Evolutionary conservation across 2,797 vertebrate species (phyloP).

Genomic region (Catostomus latipinnis): DNA sequence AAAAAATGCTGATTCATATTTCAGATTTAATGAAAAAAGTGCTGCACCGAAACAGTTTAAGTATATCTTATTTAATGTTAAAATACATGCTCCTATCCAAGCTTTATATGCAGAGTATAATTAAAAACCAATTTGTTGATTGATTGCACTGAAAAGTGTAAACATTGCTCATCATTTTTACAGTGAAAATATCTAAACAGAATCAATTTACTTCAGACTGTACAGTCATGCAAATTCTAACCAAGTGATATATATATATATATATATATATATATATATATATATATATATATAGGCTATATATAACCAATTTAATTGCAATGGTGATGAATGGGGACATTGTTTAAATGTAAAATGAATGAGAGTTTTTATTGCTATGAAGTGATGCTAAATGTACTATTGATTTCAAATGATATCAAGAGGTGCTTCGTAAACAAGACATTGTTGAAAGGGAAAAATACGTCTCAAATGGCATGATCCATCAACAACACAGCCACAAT

Average conservation of each 20-base stretch:
- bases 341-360: not conserved
- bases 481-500: not conserved
- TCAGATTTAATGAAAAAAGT: conserved; percentile 34
- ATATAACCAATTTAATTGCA: not conserved
- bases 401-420: not conserved
- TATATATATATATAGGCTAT: not conserved
- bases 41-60: not conserved
- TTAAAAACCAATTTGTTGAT: no score
- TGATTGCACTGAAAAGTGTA: no score
- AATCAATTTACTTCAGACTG: not conserved
- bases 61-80: no score
- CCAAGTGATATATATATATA: no score
- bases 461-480: not conserved
- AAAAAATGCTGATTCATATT: conserved; percentile 36
- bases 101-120: no score
- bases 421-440: conserved; percentile 4
- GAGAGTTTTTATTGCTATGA: not conserved
- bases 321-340: not conserved
- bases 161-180: no score
- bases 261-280: no score
- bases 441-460: not conserved
- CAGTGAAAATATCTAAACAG: no score
- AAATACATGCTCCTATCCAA: no score
- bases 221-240: not conserved
- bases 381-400: not conserved